Base-by-base conservation (phyloP, 1,140 invertebrate genomes). In the Trichomalopsis sarcophagae region DNA sequence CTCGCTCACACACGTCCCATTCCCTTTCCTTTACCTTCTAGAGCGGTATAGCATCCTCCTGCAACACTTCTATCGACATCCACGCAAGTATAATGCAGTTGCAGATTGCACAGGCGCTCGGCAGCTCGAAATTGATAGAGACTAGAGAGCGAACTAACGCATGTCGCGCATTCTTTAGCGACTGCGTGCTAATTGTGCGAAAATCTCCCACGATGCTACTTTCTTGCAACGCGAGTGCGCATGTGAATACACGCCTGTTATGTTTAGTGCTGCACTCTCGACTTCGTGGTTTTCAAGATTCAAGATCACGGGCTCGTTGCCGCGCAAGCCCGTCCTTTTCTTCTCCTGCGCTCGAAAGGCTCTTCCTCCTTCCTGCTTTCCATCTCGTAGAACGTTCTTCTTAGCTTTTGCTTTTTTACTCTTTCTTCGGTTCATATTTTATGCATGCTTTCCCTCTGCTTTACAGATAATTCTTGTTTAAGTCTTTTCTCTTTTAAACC, bases 231-330 rank as follows among this genome's bases (percentile, higher is more conserved):
- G 21, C 13, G n/a, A 6, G 23, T 17, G 14, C 27, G 27, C 47
- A 66, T 30, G 27, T 62, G 55, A 62, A 62, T 62, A 5, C 55
- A 62, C 11, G 47, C 13, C 47, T 14, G 47, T 50, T 50, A 50
- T 75, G n/a, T 11, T 33, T 9, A 5, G 33, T 14, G 30, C 33
- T 21, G 27, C 30, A 14, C 73, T 75, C 36, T 75, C 23, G 27
- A 33, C 55, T 71, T 30, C 17, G 69, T 5, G 30, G 1, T 71
- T 78, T 50, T 73, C 74, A 27, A 77, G 55, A 77, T 86, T 89
- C 91, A 92, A 92, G 91, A 92, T 93, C 91, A 93, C 87, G 90
- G 90, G 85, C 88, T 88, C 87, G 1, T 13, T 68, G 55, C 78
- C 55, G 66, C 55, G 30, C 77, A 13, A 50, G 78, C 55, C 7